Conservation (phyloP, 2,797 vertebrate genomes). For the Crocidura indochinensis region DNA sequence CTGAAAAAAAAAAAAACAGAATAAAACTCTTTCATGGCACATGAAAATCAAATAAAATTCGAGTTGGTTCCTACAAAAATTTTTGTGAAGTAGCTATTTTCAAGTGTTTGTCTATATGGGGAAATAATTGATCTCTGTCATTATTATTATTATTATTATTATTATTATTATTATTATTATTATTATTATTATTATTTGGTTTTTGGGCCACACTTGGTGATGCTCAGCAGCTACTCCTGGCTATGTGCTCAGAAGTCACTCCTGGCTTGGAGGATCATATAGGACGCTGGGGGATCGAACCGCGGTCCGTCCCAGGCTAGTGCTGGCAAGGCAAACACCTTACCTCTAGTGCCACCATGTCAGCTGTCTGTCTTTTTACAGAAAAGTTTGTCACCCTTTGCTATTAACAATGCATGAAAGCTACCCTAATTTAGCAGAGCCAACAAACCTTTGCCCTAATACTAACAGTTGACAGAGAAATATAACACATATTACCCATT, state of each 20-base stretch:
- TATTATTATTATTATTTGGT: no score
- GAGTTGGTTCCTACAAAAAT: background rate
- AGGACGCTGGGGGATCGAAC: no score
- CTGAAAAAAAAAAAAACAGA: constrained; percentile 53
- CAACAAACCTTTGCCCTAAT: background rate
- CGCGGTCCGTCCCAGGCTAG: no score
- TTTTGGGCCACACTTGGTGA: no score
- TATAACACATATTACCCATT: background rate
- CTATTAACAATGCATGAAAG: background rate
- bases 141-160: no score
- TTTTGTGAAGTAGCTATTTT: background rate
- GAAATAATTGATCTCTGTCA: background rate
- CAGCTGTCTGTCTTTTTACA: no score
- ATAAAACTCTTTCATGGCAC: background rate
- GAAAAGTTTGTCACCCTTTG: constrained; percentile 12
- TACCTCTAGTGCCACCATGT: no score
- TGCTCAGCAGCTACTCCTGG: no score
- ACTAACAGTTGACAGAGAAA: background rate
- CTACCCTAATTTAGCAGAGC: background rate
- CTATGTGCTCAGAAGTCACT: no score
- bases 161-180: no score
- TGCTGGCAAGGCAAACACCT: no score
- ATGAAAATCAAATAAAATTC: constrained; percentile 33
- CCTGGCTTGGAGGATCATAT: no score
- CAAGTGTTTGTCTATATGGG: background rate